These are phyloP conservation scores for Nesogale talazaci DNA, from an alignment of 2,113 vertebrate genomes.

Conservation along the genomic window DNA sequence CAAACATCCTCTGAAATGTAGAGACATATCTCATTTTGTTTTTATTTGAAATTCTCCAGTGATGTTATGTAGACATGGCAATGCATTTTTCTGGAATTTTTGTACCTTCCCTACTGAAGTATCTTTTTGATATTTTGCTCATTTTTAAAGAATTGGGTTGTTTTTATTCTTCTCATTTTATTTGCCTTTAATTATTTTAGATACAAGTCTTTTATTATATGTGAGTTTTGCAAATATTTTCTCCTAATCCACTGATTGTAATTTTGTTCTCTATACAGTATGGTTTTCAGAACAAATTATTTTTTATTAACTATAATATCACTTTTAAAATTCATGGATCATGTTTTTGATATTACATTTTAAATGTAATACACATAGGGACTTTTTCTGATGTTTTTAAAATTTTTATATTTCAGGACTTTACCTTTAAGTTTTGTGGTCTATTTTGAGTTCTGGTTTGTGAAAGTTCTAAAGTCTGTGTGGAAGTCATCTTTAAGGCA, in stretches of 20 bases:
- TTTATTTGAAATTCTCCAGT: not conserved
- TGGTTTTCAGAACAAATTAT: not conserved
- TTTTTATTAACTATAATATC: not conserved
- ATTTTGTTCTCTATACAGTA: not conserved
- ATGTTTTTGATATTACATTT: not conserved
- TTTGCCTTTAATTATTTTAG: not conserved
- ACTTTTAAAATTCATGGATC: not conserved
- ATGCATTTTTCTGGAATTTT: not conserved
- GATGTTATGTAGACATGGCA: not conserved
- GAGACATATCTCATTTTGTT: not conserved
- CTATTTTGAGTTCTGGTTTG: not conserved
- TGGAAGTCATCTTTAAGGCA: not conserved
- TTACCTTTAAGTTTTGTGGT: not conserved
- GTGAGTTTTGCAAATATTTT: not conserved
- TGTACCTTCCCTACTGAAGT: not conserved
- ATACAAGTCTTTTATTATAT: not conserved
- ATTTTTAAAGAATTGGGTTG: not conserved
- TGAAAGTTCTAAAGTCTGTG: not conserved
- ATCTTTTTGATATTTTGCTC: not conserved
- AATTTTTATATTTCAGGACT: not conserved
- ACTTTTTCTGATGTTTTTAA: not conserved
- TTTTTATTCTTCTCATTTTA: not conserved
- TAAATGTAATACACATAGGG: not conserved
- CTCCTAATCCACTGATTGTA: not conserved
- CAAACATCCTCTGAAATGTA: not conserved